Percentiles rank a stretch among this genome's conserved stretches.
Evolutionary conservation across 2,797 vertebrate genomes (phyloP).

Genomic region (Sebastes baramenuke): DNA sequence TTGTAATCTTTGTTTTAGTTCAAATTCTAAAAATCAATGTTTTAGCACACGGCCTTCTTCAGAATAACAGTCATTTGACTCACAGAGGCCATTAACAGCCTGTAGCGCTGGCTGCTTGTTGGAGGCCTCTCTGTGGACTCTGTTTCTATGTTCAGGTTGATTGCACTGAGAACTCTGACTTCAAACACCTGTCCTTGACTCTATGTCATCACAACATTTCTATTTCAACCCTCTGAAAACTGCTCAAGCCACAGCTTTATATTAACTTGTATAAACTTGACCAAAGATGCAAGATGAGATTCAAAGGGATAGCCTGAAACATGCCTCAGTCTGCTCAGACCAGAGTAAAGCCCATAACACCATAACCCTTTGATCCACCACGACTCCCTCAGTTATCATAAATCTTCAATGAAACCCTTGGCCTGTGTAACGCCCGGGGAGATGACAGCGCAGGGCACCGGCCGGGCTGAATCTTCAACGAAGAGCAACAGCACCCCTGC

Average conservation of each 20-base stretch:
- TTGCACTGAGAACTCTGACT: neutral
- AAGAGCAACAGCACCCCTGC: conserved; percentile 40
- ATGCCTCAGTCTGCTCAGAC: neutral
- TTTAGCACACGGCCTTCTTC: neutral
- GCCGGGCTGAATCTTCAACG: conserved; percentile 41
- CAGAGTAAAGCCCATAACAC: neutral
- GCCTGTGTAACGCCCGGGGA: conserved; percentile 4
- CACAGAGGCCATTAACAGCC: neutral
- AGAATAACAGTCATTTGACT: neutral
- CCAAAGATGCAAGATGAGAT: neutral
- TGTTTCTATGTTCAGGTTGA: neutral
- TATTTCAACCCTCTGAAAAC: neutral
- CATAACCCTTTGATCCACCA: conserved; percentile 6
- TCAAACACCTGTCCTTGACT: neutral
- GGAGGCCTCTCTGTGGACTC: neutral
- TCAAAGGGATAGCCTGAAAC: neutral
- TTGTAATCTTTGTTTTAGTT: neutral
- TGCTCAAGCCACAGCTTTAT: neutral
- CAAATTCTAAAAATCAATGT: neutral
- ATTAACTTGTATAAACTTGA: neutral
- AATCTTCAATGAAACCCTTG: conserved; percentile 27
- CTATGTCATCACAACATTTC: neutral
- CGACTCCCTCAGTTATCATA: conserved; percentile 7
- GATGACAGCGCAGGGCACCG: conserved; percentile 10
- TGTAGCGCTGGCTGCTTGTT: neutral